phyloP scores from a whole-genome alignment of 1,140 invertebrate species.

The Listronotus bonariensis region DNA sequence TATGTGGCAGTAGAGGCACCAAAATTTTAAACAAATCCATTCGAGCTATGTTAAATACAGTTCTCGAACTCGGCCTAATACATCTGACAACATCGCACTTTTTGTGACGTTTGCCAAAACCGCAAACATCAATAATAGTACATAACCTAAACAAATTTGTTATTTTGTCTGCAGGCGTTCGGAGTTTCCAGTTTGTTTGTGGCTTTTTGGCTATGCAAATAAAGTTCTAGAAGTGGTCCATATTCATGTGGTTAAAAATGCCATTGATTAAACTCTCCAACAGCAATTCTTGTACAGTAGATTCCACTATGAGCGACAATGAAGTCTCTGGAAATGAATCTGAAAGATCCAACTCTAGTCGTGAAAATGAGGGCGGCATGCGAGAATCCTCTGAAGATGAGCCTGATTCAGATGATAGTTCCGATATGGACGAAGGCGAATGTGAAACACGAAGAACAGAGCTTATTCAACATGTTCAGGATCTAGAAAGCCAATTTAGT shows the following conservation, averaged over 20 bases:
- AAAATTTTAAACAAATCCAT: no score
- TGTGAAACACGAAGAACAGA: slow-evolving; percentile 82
- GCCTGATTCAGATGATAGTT: slow-evolving; percentile 77
- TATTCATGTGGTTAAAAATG: slow-evolving; percentile 4
- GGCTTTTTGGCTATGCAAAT: neutral
- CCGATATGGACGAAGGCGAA: slow-evolving; percentile 92
- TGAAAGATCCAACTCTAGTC: slow-evolving; percentile 62
- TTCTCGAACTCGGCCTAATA: no score
- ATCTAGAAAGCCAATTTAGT: slow-evolving; percentile 87
- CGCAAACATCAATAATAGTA: no score
- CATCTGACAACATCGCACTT: no score
- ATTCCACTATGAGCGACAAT: slow-evolving; percentile 5
- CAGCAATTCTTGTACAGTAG: slow-evolving; percentile 12
- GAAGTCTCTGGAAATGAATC: slow-evolving; percentile 63
- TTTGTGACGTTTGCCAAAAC: no score
- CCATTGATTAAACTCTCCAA: slow-evolving; percentile 17
- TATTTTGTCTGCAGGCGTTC: neutral
- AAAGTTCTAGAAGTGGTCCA: neutral
- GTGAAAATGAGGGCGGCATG: slow-evolving; percentile 64
- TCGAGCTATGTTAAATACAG: no score
- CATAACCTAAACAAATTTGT: no score
- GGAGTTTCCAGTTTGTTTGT: neutral
- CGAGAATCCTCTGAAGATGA: slow-evolving; percentile 75
- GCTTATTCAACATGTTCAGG: slow-evolving; percentile 82
- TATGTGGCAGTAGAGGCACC: no score